Percentiles rank a stretch among this genome's conserved stretches.
Evolutionary conservation across 2,888 invertebrate genomes (phyloP).

Genomic region (Agrochola circellaris): DNA sequence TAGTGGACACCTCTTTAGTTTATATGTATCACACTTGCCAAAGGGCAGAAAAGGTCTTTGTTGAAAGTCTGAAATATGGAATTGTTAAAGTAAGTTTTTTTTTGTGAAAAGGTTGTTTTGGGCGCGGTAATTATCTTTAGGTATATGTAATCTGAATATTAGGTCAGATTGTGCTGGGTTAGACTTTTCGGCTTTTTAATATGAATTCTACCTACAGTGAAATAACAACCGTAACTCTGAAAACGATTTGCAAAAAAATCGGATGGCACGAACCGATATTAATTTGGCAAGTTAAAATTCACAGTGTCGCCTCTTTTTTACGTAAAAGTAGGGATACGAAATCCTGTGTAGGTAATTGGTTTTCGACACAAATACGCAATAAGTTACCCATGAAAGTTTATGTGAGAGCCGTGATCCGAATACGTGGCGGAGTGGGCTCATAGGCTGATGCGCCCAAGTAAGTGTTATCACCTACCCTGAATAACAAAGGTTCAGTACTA

Average conservation of each 20-base stretch:
- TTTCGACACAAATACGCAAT: slow-evolving; percentile 84
- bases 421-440: slow-evolving; percentile 67
- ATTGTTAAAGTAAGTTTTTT: not conserved
- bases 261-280: slow-evolving; percentile 65
- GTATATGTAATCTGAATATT: slow-evolving; percentile 6
- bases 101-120: not conserved
- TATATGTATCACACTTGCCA: slow-evolving; percentile 39
- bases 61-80: not conserved
- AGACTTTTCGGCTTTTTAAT: slow-evolving; percentile 2
- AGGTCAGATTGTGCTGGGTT: not conserved
- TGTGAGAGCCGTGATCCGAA: slow-evolving; percentile 78
- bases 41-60: slow-evolving; percentile 15
- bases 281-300: slow-evolving; percentile 72
- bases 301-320: slow-evolving; percentile 68
- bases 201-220: not conserved
- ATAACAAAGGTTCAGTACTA: slow-evolving; percentile 69
- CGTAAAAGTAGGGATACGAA: slow-evolving; percentile 74
- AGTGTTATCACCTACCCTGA: slow-evolving; percentile 74
- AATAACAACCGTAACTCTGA: slow-evolving; percentile 2
- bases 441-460: slow-evolving; percentile 70
- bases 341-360: slow-evolving; percentile 80
- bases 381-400: slow-evolving; percentile 84
- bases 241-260: slow-evolving; percentile 30
- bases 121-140: not conserved
- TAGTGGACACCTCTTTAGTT: slow-evolving; percentile 47